Conservation (phyloP, 2,888 invertebrate species). For the Caenorhabditis macrosperma region DNA sequence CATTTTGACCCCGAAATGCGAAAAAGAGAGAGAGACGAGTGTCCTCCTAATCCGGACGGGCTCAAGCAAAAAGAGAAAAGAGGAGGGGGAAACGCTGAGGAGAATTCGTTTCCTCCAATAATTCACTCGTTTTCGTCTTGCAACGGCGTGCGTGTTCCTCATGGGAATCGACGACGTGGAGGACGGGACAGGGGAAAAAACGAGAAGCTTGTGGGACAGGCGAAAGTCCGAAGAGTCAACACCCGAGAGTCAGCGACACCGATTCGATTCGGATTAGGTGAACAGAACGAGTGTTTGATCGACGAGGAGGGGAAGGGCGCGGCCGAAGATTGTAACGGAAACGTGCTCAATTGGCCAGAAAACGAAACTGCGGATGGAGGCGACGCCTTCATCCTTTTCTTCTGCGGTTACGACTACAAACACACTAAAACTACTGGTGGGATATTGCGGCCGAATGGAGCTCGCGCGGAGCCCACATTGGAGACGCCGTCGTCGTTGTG, state of each 20-base stretch:
- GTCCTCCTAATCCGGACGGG: conserved; percentile 39
- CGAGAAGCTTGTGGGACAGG: background rate
- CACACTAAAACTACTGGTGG: conserved; percentile 45
- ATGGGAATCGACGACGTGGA: conserved; percentile 42
- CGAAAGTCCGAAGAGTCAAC: conserved; percentile 46
- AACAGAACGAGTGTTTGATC: conserved; percentile 49
- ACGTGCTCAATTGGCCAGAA: conserved; percentile 53
- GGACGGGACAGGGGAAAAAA: conserved; percentile 4
- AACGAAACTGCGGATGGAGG: conserved; percentile 13
- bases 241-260: conserved; percentile 38
- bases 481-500: background rate
- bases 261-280: conserved; percentile 52
- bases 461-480: conserved; percentile 17
- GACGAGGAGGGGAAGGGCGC: conserved; percentile 28
- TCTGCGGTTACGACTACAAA: conserved; percentile 25
- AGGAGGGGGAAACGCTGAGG: background rate
- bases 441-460: conserved; percentile 11
- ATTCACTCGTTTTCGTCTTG: conserved; percentile 43
- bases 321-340: conserved; percentile 44
- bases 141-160: conserved; percentile 18
- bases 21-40: conserved; percentile 16
- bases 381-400: conserved; percentile 17
- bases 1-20: conserved; percentile 42
- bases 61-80: conserved; percentile 16
- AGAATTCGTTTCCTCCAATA: conserved; percentile 44